phyloP scores from a whole-genome alignment of 1,140 invertebrate species.

The Liolophura sinensis region DNA sequence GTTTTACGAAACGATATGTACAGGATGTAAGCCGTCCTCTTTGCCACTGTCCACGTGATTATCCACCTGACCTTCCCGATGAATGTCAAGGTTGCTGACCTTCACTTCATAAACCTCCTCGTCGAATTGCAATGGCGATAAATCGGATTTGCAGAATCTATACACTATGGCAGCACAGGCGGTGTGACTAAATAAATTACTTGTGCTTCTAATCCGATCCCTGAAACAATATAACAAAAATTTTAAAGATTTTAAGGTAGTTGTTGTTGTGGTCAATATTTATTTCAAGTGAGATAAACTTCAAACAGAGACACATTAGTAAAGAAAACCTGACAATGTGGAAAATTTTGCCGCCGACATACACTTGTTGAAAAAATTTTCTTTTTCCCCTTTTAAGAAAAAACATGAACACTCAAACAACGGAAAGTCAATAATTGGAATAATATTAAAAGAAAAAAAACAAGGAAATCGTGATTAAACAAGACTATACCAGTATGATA shows the following conservation, averaged over 20 bases:
- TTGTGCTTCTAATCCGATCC: slow-evolving; percentile 28
- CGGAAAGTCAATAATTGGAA: too few relatives aligned
- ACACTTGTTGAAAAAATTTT: too few relatives aligned
- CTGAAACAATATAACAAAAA: slow-evolving; percentile 19
- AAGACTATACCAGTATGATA: too few relatives aligned
- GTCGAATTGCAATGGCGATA: slow-evolving; percentile 1
- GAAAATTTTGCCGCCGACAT: background rate
- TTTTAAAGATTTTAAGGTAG: background rate
- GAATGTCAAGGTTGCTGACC: too few relatives aligned
- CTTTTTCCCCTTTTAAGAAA: too few relatives aligned
- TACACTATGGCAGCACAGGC: slow-evolving; percentile 25
- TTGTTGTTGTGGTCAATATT: background rate
- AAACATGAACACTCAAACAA: too few relatives aligned
- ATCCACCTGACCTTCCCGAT: too few relatives aligned
- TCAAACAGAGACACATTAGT: background rate
- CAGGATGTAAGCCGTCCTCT: too few relatives aligned
- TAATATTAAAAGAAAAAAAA: too few relatives aligned
- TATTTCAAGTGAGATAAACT: background rate
- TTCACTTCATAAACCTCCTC: too few relatives aligned
- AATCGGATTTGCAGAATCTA: slow-evolving; percentile 21
- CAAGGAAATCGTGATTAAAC: background rate
- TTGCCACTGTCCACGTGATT: too few relatives aligned
- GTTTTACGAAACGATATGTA: too few relatives aligned
- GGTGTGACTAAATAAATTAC: slow-evolving; percentile 35
- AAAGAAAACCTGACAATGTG: background rate